phyloP scores from a whole-genome alignment of 2,113 vertebrate species.

The Tauraco erythrolophus region DNA sequence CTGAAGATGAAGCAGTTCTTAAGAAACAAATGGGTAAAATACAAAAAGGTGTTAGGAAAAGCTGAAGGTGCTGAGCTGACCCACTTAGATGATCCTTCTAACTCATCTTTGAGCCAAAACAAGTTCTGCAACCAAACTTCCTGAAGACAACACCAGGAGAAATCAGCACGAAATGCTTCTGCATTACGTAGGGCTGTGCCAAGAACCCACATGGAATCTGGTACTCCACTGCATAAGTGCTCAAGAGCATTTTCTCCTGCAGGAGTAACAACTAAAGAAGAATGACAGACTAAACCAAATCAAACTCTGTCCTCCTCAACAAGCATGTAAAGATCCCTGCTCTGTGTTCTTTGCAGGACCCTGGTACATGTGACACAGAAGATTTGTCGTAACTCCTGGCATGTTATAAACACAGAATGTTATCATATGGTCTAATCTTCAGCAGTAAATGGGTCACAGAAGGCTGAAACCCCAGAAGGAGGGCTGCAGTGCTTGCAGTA shows the following conservation, averaged over 20 bases:
- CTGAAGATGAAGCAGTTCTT: neutral
- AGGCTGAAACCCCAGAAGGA: neutral
- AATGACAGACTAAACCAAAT: neutral
- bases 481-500: neutral
- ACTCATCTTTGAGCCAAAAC: neutral
- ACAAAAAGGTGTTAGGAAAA: neutral
- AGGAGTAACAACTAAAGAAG: neutral
- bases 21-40: neutral
- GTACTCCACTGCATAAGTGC: neutral
- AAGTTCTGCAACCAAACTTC: neutral
- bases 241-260: neutral
- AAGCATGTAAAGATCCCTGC: neutral
- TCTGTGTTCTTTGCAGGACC: neutral
- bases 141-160: neutral
- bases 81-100: neutral
- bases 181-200: neutral
- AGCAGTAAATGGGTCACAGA: neutral
- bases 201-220: neutral
- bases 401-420: neutral
- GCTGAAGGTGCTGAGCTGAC: neutral
- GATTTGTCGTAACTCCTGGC: neutral
- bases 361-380: neutral
- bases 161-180: neutral
- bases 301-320: neutral
- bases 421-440: neutral